Evolutionary conservation across 1,140 invertebrate genomes (phyloP), one percentile per base, ranked within the genome.

Genomic region (Drosophila yakuba): DNA sequence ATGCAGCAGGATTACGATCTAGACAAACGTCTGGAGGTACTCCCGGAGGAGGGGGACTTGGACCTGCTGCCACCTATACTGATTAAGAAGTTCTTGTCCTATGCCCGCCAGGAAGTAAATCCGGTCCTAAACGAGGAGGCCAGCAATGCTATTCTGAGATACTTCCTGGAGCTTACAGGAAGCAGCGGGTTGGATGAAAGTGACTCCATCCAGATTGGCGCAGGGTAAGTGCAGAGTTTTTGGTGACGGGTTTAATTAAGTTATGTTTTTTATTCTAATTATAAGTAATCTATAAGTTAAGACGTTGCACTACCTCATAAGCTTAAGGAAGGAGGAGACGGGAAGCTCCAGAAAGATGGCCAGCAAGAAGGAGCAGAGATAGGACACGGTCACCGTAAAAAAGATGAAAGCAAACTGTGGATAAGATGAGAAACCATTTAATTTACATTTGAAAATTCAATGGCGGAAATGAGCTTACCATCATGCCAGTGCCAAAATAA

Each of bases 1-100:
- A 41, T 76, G 56, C 62, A 69, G 47, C 59, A 91, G 23, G 58
- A 91, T 15, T 80, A 85, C 52, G 79, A 91, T 61, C 50, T 93
- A 43, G 72, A 95, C 82, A 94, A 96, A 81, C 93, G 94, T 69
- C 92, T 98, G 47, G 95, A 94, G 73, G 86, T 81, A 6, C 20
- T 41, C 15, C 48, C 20, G 11, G 78, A 79, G 25, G 93, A 93
- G 6, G 95, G 96, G 77, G 90, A 93, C 4, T 90, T 96, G 32
- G 96, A 97, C 93, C 91, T 94, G 1, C 94, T 99, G 62, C 96
- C 97, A 7, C 93, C 95, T 38, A 93, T 95, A 47, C 92, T 98
- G 36, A 93, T 99, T 2, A 94, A 97, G 48, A 98, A 98, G 93
- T 99, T 98, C 89, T 96, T 99, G 50, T 77, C 96, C 1, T 99